Evolutionary conservation across 1,140 invertebrate species (phyloP).

Genomic region (Dinoponera quadriceps): DNA sequence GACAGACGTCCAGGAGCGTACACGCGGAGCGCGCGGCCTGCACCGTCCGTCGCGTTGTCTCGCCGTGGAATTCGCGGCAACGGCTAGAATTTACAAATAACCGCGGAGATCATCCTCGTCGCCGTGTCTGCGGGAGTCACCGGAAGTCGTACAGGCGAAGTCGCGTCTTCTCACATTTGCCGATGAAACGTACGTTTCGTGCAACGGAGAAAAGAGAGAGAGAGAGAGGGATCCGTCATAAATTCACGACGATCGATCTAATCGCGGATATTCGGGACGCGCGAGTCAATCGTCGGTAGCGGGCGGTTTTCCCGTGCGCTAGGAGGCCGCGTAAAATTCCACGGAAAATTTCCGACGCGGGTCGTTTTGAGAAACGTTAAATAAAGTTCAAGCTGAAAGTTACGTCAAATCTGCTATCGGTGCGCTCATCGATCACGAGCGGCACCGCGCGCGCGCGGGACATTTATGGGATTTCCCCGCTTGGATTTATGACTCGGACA

Average conservation of each 20-base stretch:
- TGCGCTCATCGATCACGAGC: conserved; percentile 69
- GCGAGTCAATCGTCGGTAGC: no score
- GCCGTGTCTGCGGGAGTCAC: no score
- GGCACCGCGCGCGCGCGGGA: conserved; percentile 46
- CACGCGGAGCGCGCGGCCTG: background rate
- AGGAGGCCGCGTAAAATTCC: no score
- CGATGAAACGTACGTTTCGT: no score
- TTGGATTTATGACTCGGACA: conserved; percentile 65
- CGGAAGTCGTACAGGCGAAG: no score
- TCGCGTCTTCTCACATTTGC: background rate
- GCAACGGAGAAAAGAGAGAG: no score
- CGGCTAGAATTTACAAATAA: background rate
- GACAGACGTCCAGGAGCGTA: conserved; percentile 40
- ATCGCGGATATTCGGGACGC: background rate
- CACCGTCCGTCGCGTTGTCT: background rate
- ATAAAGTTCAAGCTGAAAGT: conserved; percentile 57
- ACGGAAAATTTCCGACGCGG: no score
- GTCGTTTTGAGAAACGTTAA: conserved; percentile 32
- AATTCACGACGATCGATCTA: no score
- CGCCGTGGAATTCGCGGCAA: background rate
- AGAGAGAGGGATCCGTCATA: no score
- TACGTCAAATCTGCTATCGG: conserved; percentile 70
- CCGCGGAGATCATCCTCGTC: background rate
- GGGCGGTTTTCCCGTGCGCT: no score
- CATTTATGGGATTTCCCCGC: conserved; percentile 67